Conservation (phyloP, 1,140 invertebrate species). For the Drosophila lini region DNA sequence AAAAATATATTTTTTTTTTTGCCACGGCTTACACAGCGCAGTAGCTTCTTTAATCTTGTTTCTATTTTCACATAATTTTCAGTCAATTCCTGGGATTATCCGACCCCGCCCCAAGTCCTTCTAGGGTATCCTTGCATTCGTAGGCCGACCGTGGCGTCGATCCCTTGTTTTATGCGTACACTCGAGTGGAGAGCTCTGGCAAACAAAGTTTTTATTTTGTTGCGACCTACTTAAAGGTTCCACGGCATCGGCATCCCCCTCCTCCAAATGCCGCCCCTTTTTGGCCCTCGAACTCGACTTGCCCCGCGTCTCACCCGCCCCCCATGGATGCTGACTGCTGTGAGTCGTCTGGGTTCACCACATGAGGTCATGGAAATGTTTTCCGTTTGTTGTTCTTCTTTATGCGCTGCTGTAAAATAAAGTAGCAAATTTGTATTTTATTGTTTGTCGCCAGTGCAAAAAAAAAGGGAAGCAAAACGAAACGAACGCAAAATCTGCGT, state of each 20-base stretch:
- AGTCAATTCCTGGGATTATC: slow-evolving; percentile 43
- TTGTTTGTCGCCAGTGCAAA: slow-evolving; percentile 33
- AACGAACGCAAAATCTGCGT: slow-evolving; percentile 27
- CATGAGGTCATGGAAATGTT: slow-evolving; percentile 64
- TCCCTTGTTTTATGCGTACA: slow-evolving; percentile 41
- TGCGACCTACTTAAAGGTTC: slow-evolving; percentile 50
- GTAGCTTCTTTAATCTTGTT: slow-evolving; percentile 19
- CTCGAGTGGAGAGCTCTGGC: slow-evolving; percentile 39
- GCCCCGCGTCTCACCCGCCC: not conserved
- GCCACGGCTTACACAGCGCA: not conserved
- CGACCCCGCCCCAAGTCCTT: not conserved
- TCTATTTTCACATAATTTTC: slow-evolving; percentile 48
- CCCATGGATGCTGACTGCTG: slow-evolving; percentile 26
- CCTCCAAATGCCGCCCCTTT: not conserved
- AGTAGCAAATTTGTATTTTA: slow-evolving; percentile 65
- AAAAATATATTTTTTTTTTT: not conserved
- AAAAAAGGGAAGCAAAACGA: slow-evolving; percentile 2
- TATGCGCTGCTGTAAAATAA: slow-evolving; percentile 56
- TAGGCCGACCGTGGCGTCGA: slow-evolving; percentile 15
- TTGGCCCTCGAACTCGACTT: not conserved
- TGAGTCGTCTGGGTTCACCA: slow-evolving; percentile 40
- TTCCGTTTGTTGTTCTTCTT: slow-evolving; percentile 52
- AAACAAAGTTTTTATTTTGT: slow-evolving; percentile 53
- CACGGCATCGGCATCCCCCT: slow-evolving; percentile 1
- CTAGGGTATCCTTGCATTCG: slow-evolving; percentile 32